Evolutionary conservation across 1,140 invertebrate species (phyloP), one percentile per base, ranked within the genome.

Genomic region (Zaprionus tsacasi): DNA sequence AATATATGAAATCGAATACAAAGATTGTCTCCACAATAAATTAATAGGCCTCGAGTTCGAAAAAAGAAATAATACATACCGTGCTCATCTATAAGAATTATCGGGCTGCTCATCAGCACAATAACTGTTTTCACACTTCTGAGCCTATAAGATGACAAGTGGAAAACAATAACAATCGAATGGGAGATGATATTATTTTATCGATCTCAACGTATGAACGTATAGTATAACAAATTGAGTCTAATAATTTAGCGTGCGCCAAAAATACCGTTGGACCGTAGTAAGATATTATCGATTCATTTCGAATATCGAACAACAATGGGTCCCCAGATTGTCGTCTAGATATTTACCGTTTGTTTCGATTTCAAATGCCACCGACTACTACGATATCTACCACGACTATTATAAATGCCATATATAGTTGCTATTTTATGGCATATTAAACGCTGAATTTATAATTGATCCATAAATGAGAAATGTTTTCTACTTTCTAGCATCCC

Each of bases 211-310:
- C 15, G 30, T 7, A 50, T 57, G 48, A 81, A 80, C 21, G 21
- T 83, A 68, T 80, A 89, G 65, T 87, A 89, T 87, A 83, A 89
- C 77, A 85, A 83, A 89, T 87, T 80, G 82, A 71, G 70, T 79
- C 72, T 85, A 78, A 81, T 87, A 87, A 89, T 89, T 87, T 83
- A 87, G 85, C 81, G 83, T 81, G 83, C 83, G 82, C 82, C 85
- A 89, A 87, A 87, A 87, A 83, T 89, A 87, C 83, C 85, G 83
- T 87, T 87, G 21, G 21, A 21, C 2, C 21, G 21, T 3, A 43
- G n/a, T 54, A 38, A 54, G 67, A 30, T 54, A 70, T 70, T 35
- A 35, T 4, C 36, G 30, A 36, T 21, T 56, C 40, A 45, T 43
- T 50, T 66, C 45, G 48, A 13, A 43, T 56, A 55, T 45, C 7